Evolutionary conservation across 2,888 invertebrate genomes (phyloP).

Genomic region (Pristionchus japonicus): DNA sequence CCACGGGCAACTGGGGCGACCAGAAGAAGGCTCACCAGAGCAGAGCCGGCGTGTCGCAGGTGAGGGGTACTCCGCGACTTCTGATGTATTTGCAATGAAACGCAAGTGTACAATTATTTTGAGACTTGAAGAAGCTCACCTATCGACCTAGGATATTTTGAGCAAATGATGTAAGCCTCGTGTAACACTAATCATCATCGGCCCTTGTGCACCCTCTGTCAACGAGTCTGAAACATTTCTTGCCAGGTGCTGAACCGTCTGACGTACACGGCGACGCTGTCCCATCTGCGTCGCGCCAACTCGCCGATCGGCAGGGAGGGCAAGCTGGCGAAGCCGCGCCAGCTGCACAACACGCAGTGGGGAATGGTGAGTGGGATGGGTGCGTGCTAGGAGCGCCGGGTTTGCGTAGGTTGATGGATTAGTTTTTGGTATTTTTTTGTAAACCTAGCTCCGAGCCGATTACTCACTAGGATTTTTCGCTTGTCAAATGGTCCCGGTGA

Average conservation of each 20-base stretch:
- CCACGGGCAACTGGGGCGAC: constrained; percentile 99
- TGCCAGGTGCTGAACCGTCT: constrained; percentile 93
- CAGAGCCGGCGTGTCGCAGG: constrained; percentile 93
- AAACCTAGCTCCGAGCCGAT: neutral
- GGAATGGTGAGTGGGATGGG: constrained; percentile 81
- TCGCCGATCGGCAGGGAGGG: constrained; percentile 99
- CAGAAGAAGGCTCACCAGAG: constrained; percentile 99
- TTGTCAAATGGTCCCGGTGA: too few species aligned
- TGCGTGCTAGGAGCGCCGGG: neutral
- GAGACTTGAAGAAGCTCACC: too few species aligned
- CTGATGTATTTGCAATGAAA: too few species aligned
- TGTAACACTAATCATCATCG: too few species aligned
- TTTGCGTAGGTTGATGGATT: neutral
- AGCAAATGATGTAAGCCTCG: too few species aligned
- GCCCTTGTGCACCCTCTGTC: too few species aligned
- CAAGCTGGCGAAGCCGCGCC: constrained; percentile 97
- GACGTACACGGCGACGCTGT: constrained; percentile 97
- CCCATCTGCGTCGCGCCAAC: constrained; percentile 96
- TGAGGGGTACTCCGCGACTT: too few species aligned
- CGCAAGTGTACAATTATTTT: too few species aligned
- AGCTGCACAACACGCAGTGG: constrained; percentile 98
- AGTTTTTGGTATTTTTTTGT: neutral
- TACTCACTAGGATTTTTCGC: too few species aligned
- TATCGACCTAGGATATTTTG: too few species aligned
- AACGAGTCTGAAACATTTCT: too few species aligned